Evolutionary conservation across 2,797 vertebrate genomes (phyloP), one percentile per base, ranked within the genome.

Genomic region (Picus viridis): DNA sequence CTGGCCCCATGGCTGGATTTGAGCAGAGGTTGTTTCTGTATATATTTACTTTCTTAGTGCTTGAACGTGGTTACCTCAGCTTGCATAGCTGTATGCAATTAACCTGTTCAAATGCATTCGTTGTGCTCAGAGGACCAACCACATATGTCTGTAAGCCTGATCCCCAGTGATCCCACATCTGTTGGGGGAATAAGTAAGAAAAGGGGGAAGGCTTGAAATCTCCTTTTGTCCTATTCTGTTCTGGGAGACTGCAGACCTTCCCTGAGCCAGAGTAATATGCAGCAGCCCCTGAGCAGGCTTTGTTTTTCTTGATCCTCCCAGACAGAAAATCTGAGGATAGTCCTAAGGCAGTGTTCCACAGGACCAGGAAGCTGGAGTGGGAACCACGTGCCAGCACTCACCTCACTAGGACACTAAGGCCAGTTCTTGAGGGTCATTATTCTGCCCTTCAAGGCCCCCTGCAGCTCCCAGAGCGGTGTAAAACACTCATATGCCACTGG

Each of bases 321-420:
- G 63, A 24, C 43, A 75, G 63, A 93, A 85, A 75, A 67, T 4
- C 2, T 1, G 47, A 89, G 39, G 43, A 16, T 26, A n/a, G 27
- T 8, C 39, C 54, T 34, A n/a, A 56, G 9, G 51, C 65, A 77
- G 30, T 4, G 7, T 56, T 10, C 41, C 43, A 24, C 12, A 13
- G 49, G 34, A 63, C 20, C 1, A 10, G 32, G 63, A 70, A 70
- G 29, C 68, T 58, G 30, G 5, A 2, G 1, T 12, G 26, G 72
- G 26, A 17, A 32, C 45, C 29, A 14, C 26, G 26, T 3, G 5
- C n/a, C 6, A 5, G 17, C 29, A 64, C 0, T 2, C 4, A 2
- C 54, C 41, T 72, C 7, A 0, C 14, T 22, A 69, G 47, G 30
- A 24, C 16, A 14, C 26, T 5, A n/a, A 63, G 16, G 43, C 5